Percentiles rank a stretch among this genome's conserved stretches.
Conservation (phyloP, 2,888 invertebrate genomes). For the Mythimna vitellina region DNA sequence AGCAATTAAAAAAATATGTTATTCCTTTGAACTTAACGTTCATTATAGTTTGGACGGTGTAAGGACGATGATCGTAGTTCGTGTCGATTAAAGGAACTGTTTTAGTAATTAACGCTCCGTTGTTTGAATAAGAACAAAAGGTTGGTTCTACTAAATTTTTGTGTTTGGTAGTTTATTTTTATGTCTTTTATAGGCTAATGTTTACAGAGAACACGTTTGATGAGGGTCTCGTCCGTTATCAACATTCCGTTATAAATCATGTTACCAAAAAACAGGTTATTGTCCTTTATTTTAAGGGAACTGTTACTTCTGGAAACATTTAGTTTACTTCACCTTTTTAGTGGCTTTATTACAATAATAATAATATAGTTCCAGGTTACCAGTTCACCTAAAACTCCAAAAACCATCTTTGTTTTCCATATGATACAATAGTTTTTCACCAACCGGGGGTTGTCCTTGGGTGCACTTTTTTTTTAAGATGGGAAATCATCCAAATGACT, state of each 20-base stretch:
- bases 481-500: too few species aligned
- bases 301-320: too few species aligned
- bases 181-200: conserved; percentile 20
- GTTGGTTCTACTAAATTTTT: conserved; percentile 51
- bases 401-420: too few species aligned
- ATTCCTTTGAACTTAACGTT: background rate
- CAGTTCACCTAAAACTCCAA: too few species aligned
- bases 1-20: conserved; percentile 39
- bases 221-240: background rate
- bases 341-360: too few species aligned
- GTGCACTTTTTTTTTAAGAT: too few species aligned
- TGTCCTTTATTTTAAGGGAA: too few species aligned
- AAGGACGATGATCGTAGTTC: conserved; percentile 18
- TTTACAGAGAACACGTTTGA: conserved; percentile 13
- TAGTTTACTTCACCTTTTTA: too few species aligned
- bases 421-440: too few species aligned
- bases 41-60: conserved; percentile 9
- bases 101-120: conserved; percentile 70
- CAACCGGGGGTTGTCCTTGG: too few species aligned
- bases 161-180: conserved; percentile 45
- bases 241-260: background rate
- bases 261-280: too few species aligned
- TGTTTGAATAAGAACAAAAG: conserved; percentile 67
- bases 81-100: conserved; percentile 62
- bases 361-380: too few species aligned